Evolutionary conservation across 2,888 invertebrate species (phyloP).

Genomic region (Branchellion lobata): DNA sequence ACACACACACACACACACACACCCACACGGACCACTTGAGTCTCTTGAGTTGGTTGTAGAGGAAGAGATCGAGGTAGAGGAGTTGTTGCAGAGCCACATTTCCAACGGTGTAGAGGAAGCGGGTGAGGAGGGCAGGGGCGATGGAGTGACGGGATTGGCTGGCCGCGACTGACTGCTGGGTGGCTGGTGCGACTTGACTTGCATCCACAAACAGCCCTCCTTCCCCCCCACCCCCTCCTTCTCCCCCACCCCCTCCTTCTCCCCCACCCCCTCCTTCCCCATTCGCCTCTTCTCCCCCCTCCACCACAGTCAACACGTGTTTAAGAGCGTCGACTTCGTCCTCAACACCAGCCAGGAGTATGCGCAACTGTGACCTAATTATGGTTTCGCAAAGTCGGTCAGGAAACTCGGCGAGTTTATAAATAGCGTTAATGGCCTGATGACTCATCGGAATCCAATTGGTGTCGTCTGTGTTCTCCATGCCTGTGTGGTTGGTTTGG

Average conservation of each 20-base stretch:
- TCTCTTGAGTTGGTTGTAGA: conserved; percentile 79
- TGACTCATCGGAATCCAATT: conserved; percentile 68
- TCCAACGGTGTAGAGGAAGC: conserved; percentile 70
- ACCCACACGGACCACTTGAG: conserved; percentile 61
- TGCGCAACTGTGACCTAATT: conserved; percentile 53
- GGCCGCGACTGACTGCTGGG: not conserved
- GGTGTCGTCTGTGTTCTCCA: conserved; percentile 58
- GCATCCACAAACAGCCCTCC: not conserved
- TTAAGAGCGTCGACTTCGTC: not conserved
- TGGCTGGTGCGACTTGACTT: not conserved
- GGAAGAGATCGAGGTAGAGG: conserved; percentile 77
- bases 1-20: conserved; percentile 37
- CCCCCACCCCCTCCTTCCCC: not conserved
- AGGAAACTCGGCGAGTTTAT: conserved; percentile 68
- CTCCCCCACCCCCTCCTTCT: not conserved
- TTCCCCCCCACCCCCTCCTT: not conserved
- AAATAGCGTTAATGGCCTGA: conserved; percentile 69
- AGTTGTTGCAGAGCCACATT: conserved; percentile 76
- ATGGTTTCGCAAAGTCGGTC: conserved; percentile 62
- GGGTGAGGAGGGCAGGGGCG: conserved; percentile 58
- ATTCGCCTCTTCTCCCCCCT: not conserved
- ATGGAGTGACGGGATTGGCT: not conserved
- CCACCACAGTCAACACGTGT: not conserved
- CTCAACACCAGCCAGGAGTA: conserved; percentile 13
- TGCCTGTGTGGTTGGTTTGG: conserved; percentile 21